Evolutionary conservation across 1,140 invertebrate species (phyloP), one percentile per base, ranked within the genome.

Genomic region (Yoshiicerus persimilis): DNA sequence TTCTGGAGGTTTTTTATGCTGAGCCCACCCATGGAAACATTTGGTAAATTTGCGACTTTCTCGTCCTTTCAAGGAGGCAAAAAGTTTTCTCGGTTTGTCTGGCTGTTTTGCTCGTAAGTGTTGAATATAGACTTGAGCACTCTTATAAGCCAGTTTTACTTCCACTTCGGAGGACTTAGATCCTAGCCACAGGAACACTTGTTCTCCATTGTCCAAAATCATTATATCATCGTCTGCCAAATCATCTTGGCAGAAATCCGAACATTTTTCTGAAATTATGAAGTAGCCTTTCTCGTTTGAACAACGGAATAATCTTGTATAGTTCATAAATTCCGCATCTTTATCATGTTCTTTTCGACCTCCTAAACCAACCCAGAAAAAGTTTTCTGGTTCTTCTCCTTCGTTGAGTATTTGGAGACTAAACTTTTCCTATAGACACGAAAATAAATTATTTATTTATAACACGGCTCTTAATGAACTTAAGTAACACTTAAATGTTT

Each of bases 241-340:
- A 93, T 99, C 99, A 93, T 99, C 99, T 96, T 99, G 99, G 93
- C 99, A 99, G 93, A 99, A 99, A 93, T 99, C 99, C 1, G 98
- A 97, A 93, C 99, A 99, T 92, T 99, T 99, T 93, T 99, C 99
- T 30, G 98, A 99, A 9, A 99, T 98, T 6, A 97, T 97, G 92
- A 99, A 99, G 93, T 99, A 99, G 30, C 99, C 99, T 92, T 99
- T 99, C 92, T 99, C 99, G 93, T 99, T 99, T 10, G 98, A 99
- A 93, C 99, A 99, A 32, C 99, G 95, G 93, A 99, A 99, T 10
- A 99, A 93, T 88, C 99, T 94, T 3, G 97, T 98, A 92, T 96
- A 97, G 91, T 97, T 95, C 96, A 99, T 99, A 91, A 96, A 99
- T 84, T 96, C 96, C 0, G 97, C 97, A 92, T 98, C 95, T 83